These are phyloP conservation scores for Myiotriccus ornatus DNA, from an alignment of 2,797 vertebrate species.

Conservation along the genomic window DNA sequence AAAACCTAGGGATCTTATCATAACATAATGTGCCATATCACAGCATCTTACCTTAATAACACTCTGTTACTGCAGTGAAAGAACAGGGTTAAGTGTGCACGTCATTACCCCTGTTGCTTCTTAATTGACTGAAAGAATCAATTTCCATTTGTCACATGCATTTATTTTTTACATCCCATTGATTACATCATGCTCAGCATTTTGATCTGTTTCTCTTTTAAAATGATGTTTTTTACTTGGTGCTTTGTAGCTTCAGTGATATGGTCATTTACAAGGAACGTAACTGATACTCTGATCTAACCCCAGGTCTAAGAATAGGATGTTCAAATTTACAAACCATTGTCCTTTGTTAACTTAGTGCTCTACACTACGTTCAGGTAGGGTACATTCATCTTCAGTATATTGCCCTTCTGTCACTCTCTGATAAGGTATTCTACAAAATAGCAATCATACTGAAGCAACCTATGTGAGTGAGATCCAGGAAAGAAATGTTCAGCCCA, in stretches of 20 bases:
- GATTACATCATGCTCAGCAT: background rate
- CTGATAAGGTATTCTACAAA: background rate
- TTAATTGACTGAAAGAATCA: conserved; percentile 6
- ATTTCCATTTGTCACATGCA: conserved; percentile 6
- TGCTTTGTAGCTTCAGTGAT: background rate
- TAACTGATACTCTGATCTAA: background rate
- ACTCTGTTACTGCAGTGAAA: background rate
- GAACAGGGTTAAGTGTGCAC: background rate
- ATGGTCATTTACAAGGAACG: background rate
- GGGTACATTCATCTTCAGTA: background rate
- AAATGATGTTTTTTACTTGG: background rate
- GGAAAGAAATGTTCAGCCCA: background rate
- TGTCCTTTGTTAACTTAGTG: background rate
- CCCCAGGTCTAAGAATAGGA: background rate
- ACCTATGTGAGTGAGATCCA: background rate
- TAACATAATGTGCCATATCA: background rate
- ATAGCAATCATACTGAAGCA: background rate
- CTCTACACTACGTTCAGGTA: rapidly evolving
- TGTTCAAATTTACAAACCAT: background rate
- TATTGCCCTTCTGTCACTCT: background rate
- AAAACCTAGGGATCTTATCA: background rate
- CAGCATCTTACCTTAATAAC: background rate
- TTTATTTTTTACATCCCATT: conserved; percentile 10
- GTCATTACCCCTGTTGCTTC: background rate
- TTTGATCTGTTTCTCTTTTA: background rate